Conservation (phyloP, 2,888 invertebrate species). For the Syritta pipiens region DNA sequence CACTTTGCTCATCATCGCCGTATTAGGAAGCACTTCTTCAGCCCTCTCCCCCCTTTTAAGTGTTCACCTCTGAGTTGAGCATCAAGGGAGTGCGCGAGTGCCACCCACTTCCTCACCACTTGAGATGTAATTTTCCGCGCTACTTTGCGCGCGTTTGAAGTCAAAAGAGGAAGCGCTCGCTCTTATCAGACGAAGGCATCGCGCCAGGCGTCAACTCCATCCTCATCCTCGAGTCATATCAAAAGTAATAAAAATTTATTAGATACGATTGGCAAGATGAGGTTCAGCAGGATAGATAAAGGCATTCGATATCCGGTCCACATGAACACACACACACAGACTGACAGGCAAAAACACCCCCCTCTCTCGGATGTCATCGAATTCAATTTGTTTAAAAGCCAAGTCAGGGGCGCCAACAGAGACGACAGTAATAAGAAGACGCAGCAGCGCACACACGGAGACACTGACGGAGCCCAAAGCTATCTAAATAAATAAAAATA, state of each 20-base stretch:
- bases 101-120: constrained; percentile 29
- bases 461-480: too few relatives aligned
- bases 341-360: too few relatives aligned
- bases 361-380: constrained; percentile 58
- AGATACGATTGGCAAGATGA: constrained; percentile 62
- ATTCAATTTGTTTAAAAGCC: constrained; percentile 69
- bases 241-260: constrained; percentile 67
- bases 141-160: constrained; percentile 56
- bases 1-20: constrained; percentile 61
- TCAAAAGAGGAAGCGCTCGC: constrained; percentile 36
- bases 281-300: too few relatives aligned
- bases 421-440: constrained; percentile 53
- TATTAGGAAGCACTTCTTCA: constrained; percentile 51
- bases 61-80: too few relatives aligned
- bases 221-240: too few relatives aligned
- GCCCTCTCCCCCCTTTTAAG: too few relatives aligned
- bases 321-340: too few relatives aligned
- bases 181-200: constrained; percentile 60
- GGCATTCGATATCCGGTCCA: constrained; percentile 56
- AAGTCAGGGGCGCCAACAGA: constrained; percentile 28
- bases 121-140: constrained; percentile 61
- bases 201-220: neutral
- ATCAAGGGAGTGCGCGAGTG: constrained; percentile 35
- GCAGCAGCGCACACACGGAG: too few relatives aligned
- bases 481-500: constrained; percentile 56